Percentiles rank a stretch among this genome's conserved stretches.
Evolutionary conservation across 2,888 invertebrate species (phyloP).

Genomic region (Drosophila greeni): DNA sequence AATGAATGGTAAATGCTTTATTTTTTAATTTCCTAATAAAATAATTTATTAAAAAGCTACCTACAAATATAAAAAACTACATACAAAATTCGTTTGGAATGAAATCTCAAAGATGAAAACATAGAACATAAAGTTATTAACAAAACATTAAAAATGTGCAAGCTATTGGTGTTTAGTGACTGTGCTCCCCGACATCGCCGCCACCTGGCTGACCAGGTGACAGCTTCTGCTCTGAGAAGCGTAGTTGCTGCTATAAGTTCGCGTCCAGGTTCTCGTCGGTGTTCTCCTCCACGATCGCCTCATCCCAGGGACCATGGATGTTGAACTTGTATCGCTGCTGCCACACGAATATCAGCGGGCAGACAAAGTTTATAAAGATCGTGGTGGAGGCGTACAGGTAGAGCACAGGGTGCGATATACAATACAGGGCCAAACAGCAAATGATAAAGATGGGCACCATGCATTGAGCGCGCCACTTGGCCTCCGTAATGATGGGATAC

Average conservation of each 20-base stretch:
- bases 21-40: background rate
- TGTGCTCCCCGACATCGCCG: conserved; percentile 58
- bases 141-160: conserved; percentile 8
- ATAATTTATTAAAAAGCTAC: conserved; percentile 12
- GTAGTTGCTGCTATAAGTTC: conserved; percentile 72
- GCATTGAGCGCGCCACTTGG: conserved; percentile 81
- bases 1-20: background rate
- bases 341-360: conserved; percentile 86
- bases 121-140: background rate
- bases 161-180: conserved; percentile 21
- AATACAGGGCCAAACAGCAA: conserved; percentile 81
- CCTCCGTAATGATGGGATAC: conserved; percentile 88
- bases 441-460: conserved; percentile 80
- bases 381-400: conserved; percentile 82
- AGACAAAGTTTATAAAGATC: conserved; percentile 84
- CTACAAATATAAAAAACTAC: background rate
- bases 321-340: conserved; percentile 92
- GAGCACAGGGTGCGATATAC: conserved; percentile 81
- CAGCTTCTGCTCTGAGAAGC: conserved; percentile 63
- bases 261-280: conserved; percentile 67
- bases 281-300: conserved; percentile 87
- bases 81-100: conserved; percentile 2
- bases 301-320: conserved; percentile 99
- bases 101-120: background rate
- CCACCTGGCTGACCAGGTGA: conserved; percentile 12